Base-by-base conservation (phyloP, 23 tunicate genomes). In the Styela plicata region DNA sequence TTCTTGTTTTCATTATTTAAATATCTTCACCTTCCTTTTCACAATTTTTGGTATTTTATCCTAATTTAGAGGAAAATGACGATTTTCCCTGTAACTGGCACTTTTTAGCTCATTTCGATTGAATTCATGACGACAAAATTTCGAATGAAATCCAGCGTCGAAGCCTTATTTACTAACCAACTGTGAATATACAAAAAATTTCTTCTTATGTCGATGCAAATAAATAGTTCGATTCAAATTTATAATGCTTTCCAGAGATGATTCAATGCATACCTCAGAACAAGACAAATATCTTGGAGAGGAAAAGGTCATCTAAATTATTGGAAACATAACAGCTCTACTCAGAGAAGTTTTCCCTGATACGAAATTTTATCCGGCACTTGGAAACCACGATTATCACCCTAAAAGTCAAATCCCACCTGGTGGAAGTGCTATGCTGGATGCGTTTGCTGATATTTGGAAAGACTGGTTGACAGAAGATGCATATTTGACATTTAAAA, bases 341-440 rank as follows among this genome's bases (percentile, higher is more conserved):
- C 34, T 92, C 10, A 74, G 67, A 57, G 69, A 68, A 16, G 80
- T 68, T 10, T 92, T 92, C 79, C 97, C 97, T 0, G 28, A 63
- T 21, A 82, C 83, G 7, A 75, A 44, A 25, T 80, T 92, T 31
- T 85, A 79, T 63, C 68, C 97, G 30, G 80, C 92, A 3, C 74
- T 92, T 33, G 97, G 97, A 3, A 92, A 92, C 83, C 97, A 92
- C 66, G 97, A 92, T 74, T 87, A 79, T 74, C 89, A 87, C 68
- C 86, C 85, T 0, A 92, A 92, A 64, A 92, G 73, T 69, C 97
- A 92, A 71, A 84, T 92, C 57, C 97, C 97, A 23, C 74, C 78
- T 2, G 92, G 92, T 24, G 53, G 79, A 0, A 92, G 83, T 52
- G 17, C 34, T 30, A 78, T 92, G 2, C 62, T 92, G 31, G 35